These are phyloP conservation scores for Octodonta nipae DNA, from an alignment of 2,888 invertebrate genomes.

Conservation along the genomic window DNA sequence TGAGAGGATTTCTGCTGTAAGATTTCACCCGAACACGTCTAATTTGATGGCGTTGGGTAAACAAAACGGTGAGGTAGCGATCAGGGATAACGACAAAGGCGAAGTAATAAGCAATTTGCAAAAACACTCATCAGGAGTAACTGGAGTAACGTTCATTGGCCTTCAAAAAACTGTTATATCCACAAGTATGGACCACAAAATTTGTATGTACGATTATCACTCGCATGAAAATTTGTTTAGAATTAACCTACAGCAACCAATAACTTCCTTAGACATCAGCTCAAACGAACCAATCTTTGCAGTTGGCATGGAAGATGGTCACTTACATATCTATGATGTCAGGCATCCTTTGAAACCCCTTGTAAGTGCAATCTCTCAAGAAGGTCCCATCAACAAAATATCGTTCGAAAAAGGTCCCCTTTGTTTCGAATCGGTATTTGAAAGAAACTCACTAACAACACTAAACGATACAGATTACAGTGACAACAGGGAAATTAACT, in stretches of 20 bases:
- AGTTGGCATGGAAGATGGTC: slow-evolving; percentile 25
- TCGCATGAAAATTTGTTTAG: slow-evolving; percentile 8
- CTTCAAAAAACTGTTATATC: slow-evolving; percentile 22
- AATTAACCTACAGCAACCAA: slow-evolving; percentile 22
- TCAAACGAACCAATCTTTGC: slow-evolving; percentile 22
- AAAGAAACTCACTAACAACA: background rate
- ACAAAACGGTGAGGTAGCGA: slow-evolving; percentile 20
- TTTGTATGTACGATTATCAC: slow-evolving; percentile 23
- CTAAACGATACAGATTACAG: background rate
- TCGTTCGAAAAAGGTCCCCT: background rate
- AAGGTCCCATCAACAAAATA: background rate
- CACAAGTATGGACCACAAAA: slow-evolving; percentile 25
- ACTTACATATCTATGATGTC: slow-evolving; percentile 26
- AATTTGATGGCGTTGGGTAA: slow-evolving; percentile 21
- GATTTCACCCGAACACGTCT: slow-evolving; percentile 21
- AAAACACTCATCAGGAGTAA: slow-evolving; percentile 19
- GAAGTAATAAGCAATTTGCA: slow-evolving; percentile 16
- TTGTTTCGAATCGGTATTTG: too few relatives aligned
- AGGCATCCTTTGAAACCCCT: slow-evolving; percentile 23
- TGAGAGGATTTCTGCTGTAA: slow-evolving; percentile 8
- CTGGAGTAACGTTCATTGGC: slow-evolving; percentile 20
- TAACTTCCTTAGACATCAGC: slow-evolving; percentile 25
- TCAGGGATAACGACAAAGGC: slow-evolving; percentile 20
- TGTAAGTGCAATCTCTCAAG: background rate
- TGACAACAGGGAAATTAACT: background rate